A percentile compares a stretch with the other conserved stretches of the same genome.
phyloP scores from a whole-genome alignment of 1,140 invertebrate species.

The Magallana gigas region DNA sequence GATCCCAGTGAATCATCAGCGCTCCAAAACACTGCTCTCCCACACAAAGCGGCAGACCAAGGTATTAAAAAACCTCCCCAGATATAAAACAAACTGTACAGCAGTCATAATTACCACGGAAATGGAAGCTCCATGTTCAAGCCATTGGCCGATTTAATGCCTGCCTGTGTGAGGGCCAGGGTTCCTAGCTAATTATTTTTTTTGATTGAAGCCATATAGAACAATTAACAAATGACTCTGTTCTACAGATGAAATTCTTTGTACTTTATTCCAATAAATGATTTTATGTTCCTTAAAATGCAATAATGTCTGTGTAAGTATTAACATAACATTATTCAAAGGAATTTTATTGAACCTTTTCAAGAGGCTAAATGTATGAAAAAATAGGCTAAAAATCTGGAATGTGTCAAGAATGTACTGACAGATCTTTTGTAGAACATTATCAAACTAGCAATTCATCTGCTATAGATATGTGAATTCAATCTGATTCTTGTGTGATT shows the following conservation, averaged over 20 bases:
- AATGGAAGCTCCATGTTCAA: conserved; percentile 19
- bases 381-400: too few species aligned
- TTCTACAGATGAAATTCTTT: too few species aligned
- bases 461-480: background rate
- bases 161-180: background rate
- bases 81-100: conserved; percentile 9
- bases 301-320: too few species aligned
- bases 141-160: background rate
- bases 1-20: conserved; percentile 24
- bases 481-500: background rate
- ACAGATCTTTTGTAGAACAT: background rate
- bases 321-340: too few species aligned
- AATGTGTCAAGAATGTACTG: background rate
- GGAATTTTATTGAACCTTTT: too few species aligned
- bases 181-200: background rate
- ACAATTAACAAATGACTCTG: too few species aligned
- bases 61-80: background rate
- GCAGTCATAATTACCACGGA: conserved; percentile 1
- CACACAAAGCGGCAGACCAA: background rate
- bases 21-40: background rate
- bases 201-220: background rate
- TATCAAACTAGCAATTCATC: background rate
- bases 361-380: too few species aligned
- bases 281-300: too few species aligned
- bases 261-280: too few species aligned